Percentiles rank a stretch among this genome's conserved stretches.
These are phyloP conservation scores for Lepas anatifera DNA, from an alignment of 2,888 invertebrate genomes.

Conservation along the genomic window DNA sequence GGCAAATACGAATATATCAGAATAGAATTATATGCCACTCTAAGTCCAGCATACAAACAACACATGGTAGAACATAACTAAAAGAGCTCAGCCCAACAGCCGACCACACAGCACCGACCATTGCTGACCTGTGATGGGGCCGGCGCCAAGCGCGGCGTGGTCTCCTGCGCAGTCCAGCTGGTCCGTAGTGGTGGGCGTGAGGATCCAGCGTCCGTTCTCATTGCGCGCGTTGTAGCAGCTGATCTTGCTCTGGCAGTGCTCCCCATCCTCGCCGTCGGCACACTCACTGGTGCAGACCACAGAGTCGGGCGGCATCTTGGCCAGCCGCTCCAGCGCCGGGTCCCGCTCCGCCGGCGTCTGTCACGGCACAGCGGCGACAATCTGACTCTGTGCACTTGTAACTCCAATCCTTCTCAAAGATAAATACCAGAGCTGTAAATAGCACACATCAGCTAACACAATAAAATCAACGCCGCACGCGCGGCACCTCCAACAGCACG, in stretches of 20 bases:
- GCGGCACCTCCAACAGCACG: too few species aligned
- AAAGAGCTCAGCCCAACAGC: too few species aligned
- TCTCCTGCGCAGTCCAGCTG: neutral
- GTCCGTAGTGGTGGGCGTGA: neutral
- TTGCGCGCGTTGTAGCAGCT: constrained; percentile 8
- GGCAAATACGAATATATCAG: too few species aligned
- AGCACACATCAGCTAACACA: too few species aligned
- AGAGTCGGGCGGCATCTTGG: constrained; percentile 6
- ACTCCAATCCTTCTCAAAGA: too few species aligned
- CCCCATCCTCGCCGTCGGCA: neutral
- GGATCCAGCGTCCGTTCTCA: constrained; percentile 8
- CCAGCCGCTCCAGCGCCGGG: neutral
- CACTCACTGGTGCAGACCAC: neutral
- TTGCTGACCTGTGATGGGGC: neutral
- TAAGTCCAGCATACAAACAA: too few species aligned
- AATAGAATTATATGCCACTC: too few species aligned
- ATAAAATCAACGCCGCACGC: too few species aligned
- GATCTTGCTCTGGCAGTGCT: neutral
- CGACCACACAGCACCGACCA: too few species aligned
- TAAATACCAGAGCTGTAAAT: too few species aligned
- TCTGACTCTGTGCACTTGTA: too few species aligned
- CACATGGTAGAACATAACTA: too few species aligned
- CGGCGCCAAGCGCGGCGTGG: neutral
- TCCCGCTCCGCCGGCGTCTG: constrained; percentile 10
- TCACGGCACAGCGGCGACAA: neutral